These are phyloP conservation scores for Agrochola litura DNA, from an alignment of 2,888 invertebrate genomes.

Conservation along the genomic window DNA sequence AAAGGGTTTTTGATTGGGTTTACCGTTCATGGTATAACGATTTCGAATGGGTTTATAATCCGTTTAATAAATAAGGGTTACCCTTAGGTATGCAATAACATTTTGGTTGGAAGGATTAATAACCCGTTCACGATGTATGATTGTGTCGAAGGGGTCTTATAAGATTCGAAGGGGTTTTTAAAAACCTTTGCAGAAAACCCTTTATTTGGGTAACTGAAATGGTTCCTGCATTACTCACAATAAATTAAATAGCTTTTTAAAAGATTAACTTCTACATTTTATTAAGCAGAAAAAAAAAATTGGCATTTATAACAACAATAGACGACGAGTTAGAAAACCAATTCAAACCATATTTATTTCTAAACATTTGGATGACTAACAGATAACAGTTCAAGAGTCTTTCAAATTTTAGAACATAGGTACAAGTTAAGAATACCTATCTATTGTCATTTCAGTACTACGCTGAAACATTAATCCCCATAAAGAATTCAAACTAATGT, in stretches of 20 bases:
- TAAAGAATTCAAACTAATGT: constrained; percentile 27
- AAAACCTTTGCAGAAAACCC: not conserved
- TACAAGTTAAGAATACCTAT: not conserved
- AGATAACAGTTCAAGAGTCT: not conserved
- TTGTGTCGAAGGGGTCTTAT: not conserved
- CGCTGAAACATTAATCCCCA: constrained; percentile 6
- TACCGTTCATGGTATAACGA: not conserved
- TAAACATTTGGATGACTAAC: not conserved
- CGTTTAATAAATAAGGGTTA: not conserved
- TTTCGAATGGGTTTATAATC: not conserved
- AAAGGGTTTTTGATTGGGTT: not conserved
- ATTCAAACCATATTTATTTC: not conserved
- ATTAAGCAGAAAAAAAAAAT: not conserved
- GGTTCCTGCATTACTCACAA: not conserved
- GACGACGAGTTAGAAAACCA: too few relatives aligned
- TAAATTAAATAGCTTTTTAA: not conserved
- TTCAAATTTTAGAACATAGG: not conserved
- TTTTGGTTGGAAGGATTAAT: not conserved
- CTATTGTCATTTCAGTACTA: not conserved
- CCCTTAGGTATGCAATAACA: not conserved
- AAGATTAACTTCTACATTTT: not conserved
- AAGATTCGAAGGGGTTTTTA: not conserved
- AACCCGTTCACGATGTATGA: not conserved
- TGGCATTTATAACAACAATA: too few relatives aligned
- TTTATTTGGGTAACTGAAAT: not conserved